These are phyloP conservation scores for Harpagus bidentatus DNA, from an alignment of 2,113 vertebrate species.

Conservation along the genomic window DNA sequence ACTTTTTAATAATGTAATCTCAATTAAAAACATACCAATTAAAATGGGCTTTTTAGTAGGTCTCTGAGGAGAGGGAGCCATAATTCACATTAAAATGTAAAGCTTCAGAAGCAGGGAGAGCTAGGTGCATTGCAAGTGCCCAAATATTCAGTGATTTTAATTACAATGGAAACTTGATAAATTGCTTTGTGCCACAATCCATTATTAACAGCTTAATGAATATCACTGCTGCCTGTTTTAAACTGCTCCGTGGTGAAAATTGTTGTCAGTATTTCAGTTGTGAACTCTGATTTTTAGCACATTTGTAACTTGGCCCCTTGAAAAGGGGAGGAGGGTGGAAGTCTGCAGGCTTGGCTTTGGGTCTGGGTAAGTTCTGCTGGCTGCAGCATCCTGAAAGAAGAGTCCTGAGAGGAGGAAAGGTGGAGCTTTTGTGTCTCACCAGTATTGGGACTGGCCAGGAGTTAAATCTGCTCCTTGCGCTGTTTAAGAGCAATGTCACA, in stretches of 20 bases:
- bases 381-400: background rate
- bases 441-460: background rate
- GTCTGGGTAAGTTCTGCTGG: background rate
- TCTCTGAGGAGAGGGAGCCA: slow-evolving; percentile 37
- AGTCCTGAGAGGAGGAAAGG: background rate
- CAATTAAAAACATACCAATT: slow-evolving; percentile 66
- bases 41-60: slow-evolving; percentile 49
- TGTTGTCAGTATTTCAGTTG: background rate
- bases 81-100: slow-evolving; percentile 62
- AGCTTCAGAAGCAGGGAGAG: slow-evolving; percentile 44
- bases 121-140: slow-evolving; percentile 56
- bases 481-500: background rate
- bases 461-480: background rate
- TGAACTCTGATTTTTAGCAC: background rate
- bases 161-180: slow-evolving; percentile 66
- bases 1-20: slow-evolving; percentile 55
- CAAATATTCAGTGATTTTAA: slow-evolving; percentile 63
- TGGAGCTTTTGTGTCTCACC: background rate
- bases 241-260: background rate
- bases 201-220: slow-evolving; percentile 65
- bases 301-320: background rate
- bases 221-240: slow-evolving; percentile 44
- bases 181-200: slow-evolving; percentile 59
- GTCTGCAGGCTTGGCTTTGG: background rate
- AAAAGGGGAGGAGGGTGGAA: background rate